Evolutionary conservation across 2,888 invertebrate genomes (phyloP), one percentile per base, ranked within the genome.

Genomic region (Argynnis bischoffii): DNA sequence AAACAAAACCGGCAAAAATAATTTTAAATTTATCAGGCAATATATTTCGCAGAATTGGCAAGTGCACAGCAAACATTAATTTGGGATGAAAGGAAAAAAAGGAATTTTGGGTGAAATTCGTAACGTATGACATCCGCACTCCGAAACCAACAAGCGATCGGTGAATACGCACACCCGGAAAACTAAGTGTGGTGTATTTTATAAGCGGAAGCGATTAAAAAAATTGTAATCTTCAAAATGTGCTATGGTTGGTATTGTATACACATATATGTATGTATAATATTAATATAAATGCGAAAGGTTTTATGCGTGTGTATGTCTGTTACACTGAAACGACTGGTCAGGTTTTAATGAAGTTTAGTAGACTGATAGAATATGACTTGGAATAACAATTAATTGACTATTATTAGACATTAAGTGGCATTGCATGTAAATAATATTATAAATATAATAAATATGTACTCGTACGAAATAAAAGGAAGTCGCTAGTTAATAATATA

Each of bases 41-140:
- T 71, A 69, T 69, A 71, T 71, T 60, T 55, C 16, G 46, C 59
- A 46, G 64, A 64, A 63, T 67, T 69, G 69, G 69, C 71, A 65
- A 69, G 69, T 63, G 63, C 50, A 71, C 69, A 65, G 69, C 71
- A 72, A 71, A 69, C 69, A 71, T 72, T 72, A 71, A 69, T 71
- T 71, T 55, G 63, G 53, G 50, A 72, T 69, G 63, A 72, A 78
- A 79, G 75, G 78, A 78, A 79, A 79, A 55, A 76, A 78, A 78
- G 76, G 63, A 73, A 79, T 85, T 83, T 82, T 86, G 83, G 84
- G 83, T 84, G 81, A 80, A 86, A 81, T 81, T 81, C 81, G 82
- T 81, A 83, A 83, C 84, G 81, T 82, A 84, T 84, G 87, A 84
- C 82, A 86, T 84, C 83, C 81, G 80, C 81, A 80, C 85, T 84